Evolutionary conservation across 2,113 vertebrate species (phyloP).

Genomic region (Taxidea taxus): DNA sequence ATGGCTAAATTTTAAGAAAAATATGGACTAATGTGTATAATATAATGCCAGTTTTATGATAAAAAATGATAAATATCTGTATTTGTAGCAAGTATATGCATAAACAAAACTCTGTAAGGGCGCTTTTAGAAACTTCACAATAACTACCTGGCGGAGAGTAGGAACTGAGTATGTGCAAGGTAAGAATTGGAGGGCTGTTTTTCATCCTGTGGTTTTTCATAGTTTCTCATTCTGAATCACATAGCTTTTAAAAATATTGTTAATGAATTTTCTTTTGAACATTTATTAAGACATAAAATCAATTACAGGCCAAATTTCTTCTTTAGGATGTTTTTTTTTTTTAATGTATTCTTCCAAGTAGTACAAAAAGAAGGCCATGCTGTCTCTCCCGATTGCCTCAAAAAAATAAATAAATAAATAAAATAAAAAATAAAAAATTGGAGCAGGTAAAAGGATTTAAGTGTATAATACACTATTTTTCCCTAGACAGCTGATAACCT

Average conservation of each 20-base stretch:
- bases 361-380: not conserved
- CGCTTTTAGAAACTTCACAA: not conserved
- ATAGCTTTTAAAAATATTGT: conserved; percentile 14
- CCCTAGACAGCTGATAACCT: conserved; percentile 58
- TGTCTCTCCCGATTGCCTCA: not conserved
- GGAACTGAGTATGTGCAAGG: not conserved
- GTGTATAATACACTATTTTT: conserved; percentile 48
- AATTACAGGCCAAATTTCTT: conserved; percentile 14
- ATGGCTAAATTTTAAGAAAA: not conserved
- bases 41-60: not conserved
- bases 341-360: not conserved
- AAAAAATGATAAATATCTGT: not conserved
- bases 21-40: not conserved
- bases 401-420: conserved; percentile 35
- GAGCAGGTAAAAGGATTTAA: conserved; percentile 38
- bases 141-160: not conserved
- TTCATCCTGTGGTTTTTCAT: not conserved
- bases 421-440: conserved; percentile 11
- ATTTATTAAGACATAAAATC: conserved; percentile 14
- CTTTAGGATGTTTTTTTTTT: conserved; percentile 35
- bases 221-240: conserved; percentile 10
- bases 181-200: not conserved
- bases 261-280: not conserved
- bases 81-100: not conserved
- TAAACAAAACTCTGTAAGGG: not conserved